phyloP scores from a whole-genome alignment of 2,797 vertebrate genomes.

The Hypotaenidia okinawae region DNA sequence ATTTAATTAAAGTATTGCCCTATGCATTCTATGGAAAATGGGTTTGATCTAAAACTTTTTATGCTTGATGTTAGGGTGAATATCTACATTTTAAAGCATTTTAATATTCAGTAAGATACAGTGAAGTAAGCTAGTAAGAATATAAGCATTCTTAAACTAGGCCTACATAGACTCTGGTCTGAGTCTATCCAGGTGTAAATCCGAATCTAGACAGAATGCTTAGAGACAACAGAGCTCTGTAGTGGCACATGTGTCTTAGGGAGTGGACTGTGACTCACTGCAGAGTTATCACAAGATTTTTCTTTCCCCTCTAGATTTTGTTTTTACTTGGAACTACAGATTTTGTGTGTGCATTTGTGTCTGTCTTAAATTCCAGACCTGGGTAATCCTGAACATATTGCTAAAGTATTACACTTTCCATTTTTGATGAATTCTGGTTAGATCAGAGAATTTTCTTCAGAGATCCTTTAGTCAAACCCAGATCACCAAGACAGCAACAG shows the following conservation, averaged over 20 bases:
- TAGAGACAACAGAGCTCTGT: neutral
- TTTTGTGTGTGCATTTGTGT: neutral
- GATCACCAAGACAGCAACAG: neutral
- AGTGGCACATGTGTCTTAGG: neutral
- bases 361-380: neutral
- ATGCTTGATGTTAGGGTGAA: neutral
- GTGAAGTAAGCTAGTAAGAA: neutral
- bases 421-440: neutral
- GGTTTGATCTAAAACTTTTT: neutral
- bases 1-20: neutral
- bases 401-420: neutral
- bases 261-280: neutral
- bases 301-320: neutral
- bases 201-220: neutral
- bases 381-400: neutral
- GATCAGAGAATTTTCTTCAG: neutral
- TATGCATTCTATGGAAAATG: neutral
- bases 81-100: neutral
- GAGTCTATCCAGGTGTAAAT: neutral
- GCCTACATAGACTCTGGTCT: neutral
- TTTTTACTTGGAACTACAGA: neutral
- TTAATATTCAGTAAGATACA: neutral
- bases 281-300: neutral
- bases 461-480: neutral
- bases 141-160: neutral